These are phyloP conservation scores for Corticium candelabrum DNA, from an alignment of 37 sponge, comb jelly and placozoan genomes.

Conservation along the genomic window DNA sequence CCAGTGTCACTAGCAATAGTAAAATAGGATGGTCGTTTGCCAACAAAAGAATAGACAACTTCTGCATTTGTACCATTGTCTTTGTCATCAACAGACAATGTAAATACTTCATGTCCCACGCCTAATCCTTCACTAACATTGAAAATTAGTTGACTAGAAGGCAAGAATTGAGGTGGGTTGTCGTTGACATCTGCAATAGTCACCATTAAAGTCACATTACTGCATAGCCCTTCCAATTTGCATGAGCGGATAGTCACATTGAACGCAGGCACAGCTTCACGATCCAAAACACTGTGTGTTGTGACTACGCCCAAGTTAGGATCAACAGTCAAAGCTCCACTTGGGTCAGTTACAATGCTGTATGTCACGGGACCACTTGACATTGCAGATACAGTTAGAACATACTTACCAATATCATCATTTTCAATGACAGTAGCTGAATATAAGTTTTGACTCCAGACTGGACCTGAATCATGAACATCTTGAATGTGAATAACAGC, in stretches of 20 bases:
- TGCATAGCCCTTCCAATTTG: not conserved
- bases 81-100: not conserved
- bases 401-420: not conserved
- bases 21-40: not conserved
- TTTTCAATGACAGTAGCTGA: not conserved
- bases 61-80: not conserved
- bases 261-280: not conserved
- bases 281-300: not conserved
- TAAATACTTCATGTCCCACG: not conserved
- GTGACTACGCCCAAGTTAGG: not conserved
- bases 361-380: not conserved
- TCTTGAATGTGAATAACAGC: not conserved
- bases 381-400: not conserved
- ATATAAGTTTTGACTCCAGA: not conserved
- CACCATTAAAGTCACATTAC: not conserved
- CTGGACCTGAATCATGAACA: not conserved
- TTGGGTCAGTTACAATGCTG: not conserved
- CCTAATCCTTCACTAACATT: not conserved
- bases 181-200: not conserved
- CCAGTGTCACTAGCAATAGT: not conserved
- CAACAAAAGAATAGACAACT: not conserved
- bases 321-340: not conserved
- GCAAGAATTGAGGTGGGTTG: not conserved
- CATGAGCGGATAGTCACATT: not conserved
- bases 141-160: not conserved